A percentile compares a stretch with the other conserved stretches of the same genome.
phyloP scores from a whole-genome alignment of 2,113 vertebrate genomes.

The Salvator merianae region DNA sequence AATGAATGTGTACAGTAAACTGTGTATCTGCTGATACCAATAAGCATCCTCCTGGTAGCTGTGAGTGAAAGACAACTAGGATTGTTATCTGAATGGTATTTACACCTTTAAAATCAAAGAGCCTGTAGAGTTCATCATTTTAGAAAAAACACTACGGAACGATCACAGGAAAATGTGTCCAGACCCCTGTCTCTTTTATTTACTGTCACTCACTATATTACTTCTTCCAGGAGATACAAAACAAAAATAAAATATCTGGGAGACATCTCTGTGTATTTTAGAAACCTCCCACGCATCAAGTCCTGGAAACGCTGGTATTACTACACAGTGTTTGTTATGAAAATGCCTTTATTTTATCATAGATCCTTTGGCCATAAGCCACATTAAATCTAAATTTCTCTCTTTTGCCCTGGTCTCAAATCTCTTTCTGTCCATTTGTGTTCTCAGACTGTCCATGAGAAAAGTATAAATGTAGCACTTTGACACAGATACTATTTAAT shows the following conservation, averaged over 20 bases:
- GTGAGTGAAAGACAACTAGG: constrained; percentile 84
- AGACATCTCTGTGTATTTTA: constrained; percentile 49
- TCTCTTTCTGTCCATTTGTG: too few relatives aligned
- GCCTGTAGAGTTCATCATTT: constrained; percentile 78
- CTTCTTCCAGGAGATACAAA: constrained; percentile 63
- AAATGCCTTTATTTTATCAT: not conserved
- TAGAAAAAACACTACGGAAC: constrained; percentile 71
- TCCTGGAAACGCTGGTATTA: constrained; percentile 48
- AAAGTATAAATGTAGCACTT: not conserved
- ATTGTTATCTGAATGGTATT: constrained; percentile 83
- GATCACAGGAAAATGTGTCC: constrained; percentile 69
- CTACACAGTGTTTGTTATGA: not conserved
- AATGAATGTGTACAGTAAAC: constrained; percentile 77
- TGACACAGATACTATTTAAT: not conserved
- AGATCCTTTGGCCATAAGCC: not conserved
- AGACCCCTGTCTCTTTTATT: constrained; percentile 71
- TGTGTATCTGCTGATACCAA: constrained; percentile 80
- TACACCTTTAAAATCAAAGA: constrained; percentile 87
- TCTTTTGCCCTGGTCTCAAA: too few relatives aligned
- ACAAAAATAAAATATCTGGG: constrained; percentile 26
- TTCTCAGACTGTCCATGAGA: not conserved
- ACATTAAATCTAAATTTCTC: not conserved
- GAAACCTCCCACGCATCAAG: constrained; percentile 26
- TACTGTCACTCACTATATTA: constrained; percentile 65
- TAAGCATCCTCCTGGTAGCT: constrained; percentile 87